Evolutionary conservation across 2,797 vertebrate genomes (phyloP).

Genomic region (Cossypha polioptera): DNA sequence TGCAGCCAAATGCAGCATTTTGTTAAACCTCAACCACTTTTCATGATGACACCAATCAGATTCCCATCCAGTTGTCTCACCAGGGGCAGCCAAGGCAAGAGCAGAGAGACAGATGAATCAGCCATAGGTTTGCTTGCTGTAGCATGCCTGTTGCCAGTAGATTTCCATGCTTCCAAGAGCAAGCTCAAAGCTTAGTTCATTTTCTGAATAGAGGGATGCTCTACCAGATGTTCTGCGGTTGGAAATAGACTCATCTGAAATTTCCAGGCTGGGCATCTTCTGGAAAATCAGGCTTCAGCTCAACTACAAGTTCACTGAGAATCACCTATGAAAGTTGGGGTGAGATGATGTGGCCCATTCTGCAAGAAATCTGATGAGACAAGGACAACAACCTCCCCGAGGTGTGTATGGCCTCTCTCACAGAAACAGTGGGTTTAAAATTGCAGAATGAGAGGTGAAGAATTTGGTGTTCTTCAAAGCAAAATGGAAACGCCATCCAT

Average conservation of each 20-base stretch:
- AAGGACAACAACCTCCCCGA: background rate
- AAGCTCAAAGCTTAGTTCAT: background rate
- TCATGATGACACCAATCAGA: conserved; percentile 1
- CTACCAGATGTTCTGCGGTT: background rate
- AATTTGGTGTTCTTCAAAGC: background rate
- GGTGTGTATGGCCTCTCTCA: background rate
- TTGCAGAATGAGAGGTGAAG: background rate
- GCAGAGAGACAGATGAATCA: conserved; percentile 44
- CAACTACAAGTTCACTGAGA: background rate
- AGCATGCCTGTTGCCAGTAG: conserved; percentile 9
- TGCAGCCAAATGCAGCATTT: background rate
- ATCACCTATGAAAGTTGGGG: background rate
- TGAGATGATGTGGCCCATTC: background rate
- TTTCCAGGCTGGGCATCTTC: background rate
- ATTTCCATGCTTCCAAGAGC: conserved; percentile 6
- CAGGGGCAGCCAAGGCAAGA: conserved; percentile 9
- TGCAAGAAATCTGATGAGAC: background rate
- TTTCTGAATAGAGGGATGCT: conserved; percentile 7
- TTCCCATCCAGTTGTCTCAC: background rate
- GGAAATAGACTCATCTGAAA: background rate
- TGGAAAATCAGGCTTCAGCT: background rate
- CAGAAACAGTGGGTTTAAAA: background rate
- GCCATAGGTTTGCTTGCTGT: conserved; percentile 4
- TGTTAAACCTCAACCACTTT: background rate
- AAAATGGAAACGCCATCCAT: background rate